Conservation (phyloP, 2,113 vertebrate species). For the Jaculus jaculus region DNA sequence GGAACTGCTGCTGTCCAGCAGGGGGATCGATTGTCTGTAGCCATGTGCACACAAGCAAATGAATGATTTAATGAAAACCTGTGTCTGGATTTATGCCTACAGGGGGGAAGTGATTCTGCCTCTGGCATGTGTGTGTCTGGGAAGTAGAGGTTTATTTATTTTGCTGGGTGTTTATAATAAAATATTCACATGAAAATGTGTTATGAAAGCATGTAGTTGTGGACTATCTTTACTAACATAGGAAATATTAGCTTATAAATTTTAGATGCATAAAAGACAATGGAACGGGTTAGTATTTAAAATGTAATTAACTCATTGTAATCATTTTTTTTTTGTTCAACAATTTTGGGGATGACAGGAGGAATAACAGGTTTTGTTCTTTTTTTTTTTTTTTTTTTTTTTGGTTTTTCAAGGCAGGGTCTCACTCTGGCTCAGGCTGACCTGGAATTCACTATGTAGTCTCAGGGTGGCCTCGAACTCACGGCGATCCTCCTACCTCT, state of each 20-base stretch:
- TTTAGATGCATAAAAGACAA: slow-evolving; percentile 46
- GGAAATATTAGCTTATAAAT: slow-evolving; percentile 22
- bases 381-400: not conserved
- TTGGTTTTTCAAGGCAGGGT: too few relatives aligned
- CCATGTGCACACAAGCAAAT: not conserved
- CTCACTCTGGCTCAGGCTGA: too few relatives aligned
- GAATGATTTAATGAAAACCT: not conserved
- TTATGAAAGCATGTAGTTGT: slow-evolving; percentile 25
- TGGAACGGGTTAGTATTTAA: not conserved
- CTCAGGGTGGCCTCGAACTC: too few relatives aligned
- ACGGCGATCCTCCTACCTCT: too few relatives aligned
- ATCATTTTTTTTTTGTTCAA: slow-evolving; percentile 23
- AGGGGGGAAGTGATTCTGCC: slow-evolving; percentile 6
- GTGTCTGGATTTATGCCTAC: not conserved
- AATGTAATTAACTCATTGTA: slow-evolving; percentile 21
- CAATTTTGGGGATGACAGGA: not conserved
- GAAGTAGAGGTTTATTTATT: not conserved
- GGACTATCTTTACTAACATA: slow-evolving; percentile 22
- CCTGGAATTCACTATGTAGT: too few relatives aligned
- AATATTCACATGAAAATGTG: not conserved
- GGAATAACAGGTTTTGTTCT: not conserved
- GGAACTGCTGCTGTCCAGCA: not conserved
- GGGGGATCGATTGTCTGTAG: not conserved
- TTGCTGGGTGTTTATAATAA: not conserved
- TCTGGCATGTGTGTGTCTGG: not conserved